Conservation (phyloP, 2,888 invertebrate species). For the Agriopis marginaria region DNA sequence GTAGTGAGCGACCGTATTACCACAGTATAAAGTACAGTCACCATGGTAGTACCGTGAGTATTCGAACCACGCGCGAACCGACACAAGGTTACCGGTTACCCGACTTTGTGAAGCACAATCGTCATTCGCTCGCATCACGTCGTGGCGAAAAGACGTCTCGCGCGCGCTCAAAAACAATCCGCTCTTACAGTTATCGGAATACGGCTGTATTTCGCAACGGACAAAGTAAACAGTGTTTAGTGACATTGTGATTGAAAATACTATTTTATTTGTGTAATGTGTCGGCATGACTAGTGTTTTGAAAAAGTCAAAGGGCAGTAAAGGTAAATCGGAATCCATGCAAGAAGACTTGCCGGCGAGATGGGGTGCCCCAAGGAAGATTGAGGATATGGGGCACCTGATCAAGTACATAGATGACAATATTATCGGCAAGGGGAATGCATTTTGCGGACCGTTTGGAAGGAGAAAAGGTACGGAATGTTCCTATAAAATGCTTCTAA, state of each 20-base stretch:
- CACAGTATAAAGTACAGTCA: neutral
- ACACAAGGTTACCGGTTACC: slow-evolving; percentile 47
- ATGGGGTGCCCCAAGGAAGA: slow-evolving; percentile 77
- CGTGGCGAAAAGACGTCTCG: slow-evolving; percentile 32
- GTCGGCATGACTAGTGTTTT: slow-evolving; percentile 83
- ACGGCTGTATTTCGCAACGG: slow-evolving; percentile 34
- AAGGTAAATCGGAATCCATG: slow-evolving; percentile 84
- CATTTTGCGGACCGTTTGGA: slow-evolving; percentile 94
- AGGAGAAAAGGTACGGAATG: slow-evolving; percentile 90
- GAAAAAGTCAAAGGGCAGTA: slow-evolving; percentile 80
- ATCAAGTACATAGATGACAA: slow-evolving; percentile 93
- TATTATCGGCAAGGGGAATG: slow-evolving; percentile 92
- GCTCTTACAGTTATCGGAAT: slow-evolving; percentile 21
- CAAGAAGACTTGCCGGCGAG: slow-evolving; percentile 80
- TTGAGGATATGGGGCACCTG: slow-evolving; percentile 90
- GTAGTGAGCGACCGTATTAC: slow-evolving; percentile 12
- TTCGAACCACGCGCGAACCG: slow-evolving; percentile 30
- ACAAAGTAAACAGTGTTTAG: slow-evolving; percentile 45
- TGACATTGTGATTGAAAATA: slow-evolving; percentile 48
- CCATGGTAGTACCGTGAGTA: slow-evolving; percentile 13
- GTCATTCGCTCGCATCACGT: slow-evolving; percentile 45
- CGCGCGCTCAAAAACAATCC: slow-evolving; percentile 17
- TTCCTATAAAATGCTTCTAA: neutral
- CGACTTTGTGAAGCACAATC: slow-evolving; percentile 24
- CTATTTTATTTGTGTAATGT: slow-evolving; percentile 69